These are phyloP conservation scores for Amazona ochrocephala DNA, from an alignment of 2,797 vertebrate genomes.

Conservation along the genomic window DNA sequence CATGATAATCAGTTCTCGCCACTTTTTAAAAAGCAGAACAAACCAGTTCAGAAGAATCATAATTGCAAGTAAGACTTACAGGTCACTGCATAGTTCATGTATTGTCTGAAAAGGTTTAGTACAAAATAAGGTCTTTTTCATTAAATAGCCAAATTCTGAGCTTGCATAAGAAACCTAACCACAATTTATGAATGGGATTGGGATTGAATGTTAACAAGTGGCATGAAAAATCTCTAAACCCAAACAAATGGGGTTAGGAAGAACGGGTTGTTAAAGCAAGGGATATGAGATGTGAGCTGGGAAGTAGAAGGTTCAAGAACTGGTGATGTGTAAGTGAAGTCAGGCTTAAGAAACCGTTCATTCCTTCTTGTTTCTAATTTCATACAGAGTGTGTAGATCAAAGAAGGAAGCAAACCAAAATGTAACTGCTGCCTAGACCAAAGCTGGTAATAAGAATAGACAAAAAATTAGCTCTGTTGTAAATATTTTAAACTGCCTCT, in stretches of 20 bases:
- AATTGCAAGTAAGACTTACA: background rate
- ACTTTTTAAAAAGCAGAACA: background rate
- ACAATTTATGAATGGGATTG: background rate
- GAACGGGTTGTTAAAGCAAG: background rate
- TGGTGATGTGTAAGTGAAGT: background rate
- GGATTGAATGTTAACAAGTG: background rate
- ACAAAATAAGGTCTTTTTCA: background rate
- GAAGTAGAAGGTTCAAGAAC: background rate
- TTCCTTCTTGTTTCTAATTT: background rate
- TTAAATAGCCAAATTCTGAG: background rate
- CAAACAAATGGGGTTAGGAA: background rate
- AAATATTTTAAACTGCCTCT: constrained; percentile 11
- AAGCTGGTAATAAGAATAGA: background rate
- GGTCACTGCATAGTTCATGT: background rate
- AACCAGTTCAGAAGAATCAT: background rate
- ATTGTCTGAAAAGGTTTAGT: background rate
- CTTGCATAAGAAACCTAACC: background rate
- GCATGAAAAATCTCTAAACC: background rate
- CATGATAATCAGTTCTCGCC: background rate
- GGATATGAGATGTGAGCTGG: background rate
- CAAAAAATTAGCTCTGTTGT: background rate
- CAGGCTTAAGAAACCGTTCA: background rate
- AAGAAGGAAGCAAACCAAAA: constrained; percentile 7
- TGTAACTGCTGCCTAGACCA: background rate
- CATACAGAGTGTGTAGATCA: background rate